A percentile compares a stretch with the other conserved stretches of the same genome.
phyloP scores from a whole-genome alignment of 2,113 vertebrate species.

The Psittacus erithacus region DNA sequence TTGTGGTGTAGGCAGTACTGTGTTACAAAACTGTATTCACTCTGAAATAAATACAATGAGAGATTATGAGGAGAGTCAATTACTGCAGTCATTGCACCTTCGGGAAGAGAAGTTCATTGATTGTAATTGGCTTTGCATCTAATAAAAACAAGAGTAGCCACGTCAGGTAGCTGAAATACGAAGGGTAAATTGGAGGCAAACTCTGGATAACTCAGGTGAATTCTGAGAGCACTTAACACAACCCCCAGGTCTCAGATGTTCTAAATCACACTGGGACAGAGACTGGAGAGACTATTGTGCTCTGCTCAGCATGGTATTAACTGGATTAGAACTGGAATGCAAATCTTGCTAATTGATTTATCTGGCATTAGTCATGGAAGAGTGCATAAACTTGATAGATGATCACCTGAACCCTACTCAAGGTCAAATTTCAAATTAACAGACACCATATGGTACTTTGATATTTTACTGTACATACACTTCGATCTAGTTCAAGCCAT shows the following conservation, averaged over 20 bases:
- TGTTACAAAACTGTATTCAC: background rate
- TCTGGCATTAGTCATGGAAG: constrained; percentile 13
- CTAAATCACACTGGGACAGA: constrained; percentile 47
- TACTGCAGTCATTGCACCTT: background rate
- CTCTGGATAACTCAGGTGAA: constrained; percentile 1
- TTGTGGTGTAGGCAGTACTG: background rate
- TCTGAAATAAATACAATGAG: background rate
- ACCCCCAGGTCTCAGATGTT: constrained; percentile 20
- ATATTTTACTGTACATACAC: background rate
- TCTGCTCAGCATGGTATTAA: constrained; percentile 39
- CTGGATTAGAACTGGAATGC: constrained; percentile 47
- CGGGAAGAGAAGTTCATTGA: background rate
- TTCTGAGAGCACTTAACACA: constrained; percentile 41
- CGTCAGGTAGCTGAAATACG: constrained; percentile 32
- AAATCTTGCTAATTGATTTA: constrained; percentile 49
- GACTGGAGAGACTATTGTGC: constrained; percentile 18
- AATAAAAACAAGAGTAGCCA: background rate
- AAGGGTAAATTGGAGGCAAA: background rate
- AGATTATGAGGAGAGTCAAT: background rate
- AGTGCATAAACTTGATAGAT: background rate
- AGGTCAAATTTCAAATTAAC: constrained; percentile 37
- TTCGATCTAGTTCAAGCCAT: background rate
- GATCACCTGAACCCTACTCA: constrained; percentile 1
- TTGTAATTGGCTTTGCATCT: background rate
- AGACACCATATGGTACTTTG: background rate